These are phyloP conservation scores for Diachasmimorpha longicaudata DNA, from an alignment of 1,140 invertebrate species.

Conservation along the genomic window DNA sequence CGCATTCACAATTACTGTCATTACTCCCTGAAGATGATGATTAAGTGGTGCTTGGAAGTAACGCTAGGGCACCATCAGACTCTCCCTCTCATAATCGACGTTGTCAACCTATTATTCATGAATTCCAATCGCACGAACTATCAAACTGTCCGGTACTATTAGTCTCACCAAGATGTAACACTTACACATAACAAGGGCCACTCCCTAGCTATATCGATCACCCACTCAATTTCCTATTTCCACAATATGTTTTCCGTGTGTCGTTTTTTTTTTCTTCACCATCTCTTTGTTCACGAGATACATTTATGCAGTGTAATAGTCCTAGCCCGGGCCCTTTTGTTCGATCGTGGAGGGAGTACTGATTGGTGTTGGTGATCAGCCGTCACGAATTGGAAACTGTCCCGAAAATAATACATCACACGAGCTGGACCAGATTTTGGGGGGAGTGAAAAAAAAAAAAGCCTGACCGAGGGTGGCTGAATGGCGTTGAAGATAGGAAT, in stretches of 20 bases:
- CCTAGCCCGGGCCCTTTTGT: neutral
- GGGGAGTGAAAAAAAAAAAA: neutral
- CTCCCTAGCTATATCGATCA: neutral
- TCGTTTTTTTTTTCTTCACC: neutral
- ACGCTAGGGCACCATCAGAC: no score
- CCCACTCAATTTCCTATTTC: neutral
- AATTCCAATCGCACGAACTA: neutral
- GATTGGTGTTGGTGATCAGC: neutral
- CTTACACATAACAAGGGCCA: neutral
- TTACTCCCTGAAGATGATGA: no score
- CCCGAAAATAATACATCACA: slow-evolving; percentile 13
- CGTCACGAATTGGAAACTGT: slow-evolving; percentile 21
- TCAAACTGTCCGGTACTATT: neutral
- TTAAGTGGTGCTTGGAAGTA: no score
- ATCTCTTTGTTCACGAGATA: neutral
- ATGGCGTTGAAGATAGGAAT: neutral
- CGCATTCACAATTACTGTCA: neutral
- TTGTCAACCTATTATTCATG: no score
- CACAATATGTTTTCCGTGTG: neutral
- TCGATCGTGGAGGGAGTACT: neutral
- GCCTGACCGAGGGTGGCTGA: neutral
- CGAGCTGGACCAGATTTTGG: neutral
- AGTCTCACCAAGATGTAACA: neutral
- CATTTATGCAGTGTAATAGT: neutral
- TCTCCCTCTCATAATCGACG: no score